Conservation (phyloP, 2,113 vertebrate species). For the Anoplopoma fimbria region DNA sequence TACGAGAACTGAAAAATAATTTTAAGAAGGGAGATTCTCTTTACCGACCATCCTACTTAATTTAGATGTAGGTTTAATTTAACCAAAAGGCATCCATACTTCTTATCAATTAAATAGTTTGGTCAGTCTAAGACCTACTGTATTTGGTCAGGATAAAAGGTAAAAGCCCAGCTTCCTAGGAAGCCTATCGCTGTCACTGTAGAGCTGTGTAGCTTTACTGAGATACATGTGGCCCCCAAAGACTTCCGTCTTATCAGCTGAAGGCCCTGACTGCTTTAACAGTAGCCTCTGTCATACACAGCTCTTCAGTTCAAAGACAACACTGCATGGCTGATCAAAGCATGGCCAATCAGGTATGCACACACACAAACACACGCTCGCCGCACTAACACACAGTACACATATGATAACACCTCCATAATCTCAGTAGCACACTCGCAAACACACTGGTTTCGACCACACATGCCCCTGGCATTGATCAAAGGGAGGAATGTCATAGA, state of each 20-base stretch:
- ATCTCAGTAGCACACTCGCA: slow-evolving; percentile 68
- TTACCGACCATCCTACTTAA: not conserved
- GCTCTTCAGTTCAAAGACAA: slow-evolving; percentile 77
- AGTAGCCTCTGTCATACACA: slow-evolving; percentile 62
- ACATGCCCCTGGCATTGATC: slow-evolving; percentile 76
- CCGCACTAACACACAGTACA: slow-evolving; percentile 60
- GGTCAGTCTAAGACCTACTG: not conserved
- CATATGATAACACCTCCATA: slow-evolving; percentile 69
- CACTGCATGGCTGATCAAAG: slow-evolving; percentile 80
- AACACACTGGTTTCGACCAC: slow-evolving; percentile 61
- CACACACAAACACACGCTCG: slow-evolving; percentile 53
- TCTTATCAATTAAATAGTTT: not conserved
- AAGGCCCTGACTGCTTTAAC: slow-evolving; percentile 64
- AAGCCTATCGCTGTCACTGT: not conserved
- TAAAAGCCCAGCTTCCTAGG: not conserved
- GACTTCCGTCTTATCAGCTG: slow-evolving; percentile 68
- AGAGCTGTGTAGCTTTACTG: slow-evolving; percentile 17
- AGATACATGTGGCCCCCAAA: slow-evolving; percentile 33
- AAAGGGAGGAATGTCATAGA: slow-evolving; percentile 81
- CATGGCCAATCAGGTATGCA: slow-evolving; percentile 57
- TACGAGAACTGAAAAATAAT: not conserved
- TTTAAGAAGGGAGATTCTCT: not conserved
- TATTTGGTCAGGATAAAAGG: not conserved
- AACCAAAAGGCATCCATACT: not conserved
- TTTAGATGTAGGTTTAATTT: not conserved